Evolutionary conservation across 2,113 vertebrate genomes (phyloP).

Genomic region (Misgurnus mizolepis): DNA sequence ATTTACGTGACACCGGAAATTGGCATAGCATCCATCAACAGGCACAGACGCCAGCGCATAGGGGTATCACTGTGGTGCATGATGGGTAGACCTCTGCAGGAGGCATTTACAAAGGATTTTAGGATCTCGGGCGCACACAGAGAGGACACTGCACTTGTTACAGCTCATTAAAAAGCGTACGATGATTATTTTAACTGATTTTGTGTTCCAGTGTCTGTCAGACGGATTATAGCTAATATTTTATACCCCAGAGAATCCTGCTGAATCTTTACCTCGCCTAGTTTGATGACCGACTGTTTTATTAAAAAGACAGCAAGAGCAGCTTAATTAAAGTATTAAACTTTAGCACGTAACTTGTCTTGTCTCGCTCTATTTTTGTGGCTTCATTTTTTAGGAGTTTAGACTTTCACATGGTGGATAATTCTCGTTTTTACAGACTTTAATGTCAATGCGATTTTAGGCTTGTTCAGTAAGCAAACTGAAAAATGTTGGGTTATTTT

Average conservation of each 20-base stretch:
- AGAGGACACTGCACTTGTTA: slow-evolving; percentile 42
- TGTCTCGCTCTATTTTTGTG: background rate
- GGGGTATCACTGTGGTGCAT: slow-evolving; percentile 28
- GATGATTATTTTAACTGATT: slow-evolving; percentile 29
- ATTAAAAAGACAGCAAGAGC: background rate
- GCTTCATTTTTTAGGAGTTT: no score
- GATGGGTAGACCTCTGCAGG: slow-evolving; percentile 36
- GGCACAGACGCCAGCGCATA: slow-evolving; percentile 38
- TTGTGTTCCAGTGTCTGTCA: slow-evolving; percentile 8
- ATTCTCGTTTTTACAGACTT: no score
- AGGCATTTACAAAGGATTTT: slow-evolving; percentile 46
- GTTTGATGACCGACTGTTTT: background rate
- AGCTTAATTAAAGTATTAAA: background rate
- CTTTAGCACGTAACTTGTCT: background rate
- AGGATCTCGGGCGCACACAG: slow-evolving; percentile 31
- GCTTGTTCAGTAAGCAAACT: no score
- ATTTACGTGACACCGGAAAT: slow-evolving; percentile 51
- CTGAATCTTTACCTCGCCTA: background rate
- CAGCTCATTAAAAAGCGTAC: slow-evolving; percentile 36
- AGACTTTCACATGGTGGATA: no score
- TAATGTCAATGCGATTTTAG: no score
- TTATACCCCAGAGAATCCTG: background rate
- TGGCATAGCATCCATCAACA: slow-evolving; percentile 47
- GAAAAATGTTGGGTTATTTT: no score
- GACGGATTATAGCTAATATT: slow-evolving; percentile 35